Evolutionary conservation across 2,797 vertebrate genomes (phyloP), one percentile per base, ranked within the genome.

Genomic region (Danio albolineatus): DNA sequence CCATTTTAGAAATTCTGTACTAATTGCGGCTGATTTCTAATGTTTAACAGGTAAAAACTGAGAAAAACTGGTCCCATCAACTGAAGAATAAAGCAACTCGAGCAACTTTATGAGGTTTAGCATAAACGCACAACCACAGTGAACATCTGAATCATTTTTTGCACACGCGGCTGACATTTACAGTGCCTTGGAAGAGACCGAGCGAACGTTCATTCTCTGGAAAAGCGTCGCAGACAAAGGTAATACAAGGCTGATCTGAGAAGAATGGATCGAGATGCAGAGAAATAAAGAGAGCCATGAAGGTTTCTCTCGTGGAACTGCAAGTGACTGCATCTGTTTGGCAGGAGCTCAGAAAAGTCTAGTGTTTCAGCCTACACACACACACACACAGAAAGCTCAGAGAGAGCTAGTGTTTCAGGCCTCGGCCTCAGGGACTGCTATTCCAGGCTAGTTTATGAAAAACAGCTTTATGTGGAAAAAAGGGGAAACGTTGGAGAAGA

Each of bases 381-480:
- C 77, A 85, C 74, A 75, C 69, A 78, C 13, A 57, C 10, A 28
- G 44, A 73, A 17, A 79, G 81, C 90, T 92, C 91, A 92, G 93
- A 91, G 91, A 93, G 90, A 91, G 92, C 92, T 93, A 93, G 91
- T 92, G 93, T 94, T 94, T 94, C 93, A 93, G 89, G 88, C 90
- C 89, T 90, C 87, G 39, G 90, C 92, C 92, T 90, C 87, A 90
- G 93, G 86, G 92, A 93, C 91, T 91, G 91, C 91, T 94, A 94
- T 93, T 94, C 92, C 92, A 93, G 92, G 92, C 92, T 92, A 89
- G 92, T 93, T 93, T 93, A 94, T 94, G 93, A 94, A 94, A 93
- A 95, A 94, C 93, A 95, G 93, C 93, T 94, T 94, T 92, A 93
- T 94, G 93, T 94, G 93, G 92, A 94, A 94, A 94, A 91, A 89